phyloP scores from a whole-genome alignment of 2,797 vertebrate species.

The Mus caroli region DNA sequence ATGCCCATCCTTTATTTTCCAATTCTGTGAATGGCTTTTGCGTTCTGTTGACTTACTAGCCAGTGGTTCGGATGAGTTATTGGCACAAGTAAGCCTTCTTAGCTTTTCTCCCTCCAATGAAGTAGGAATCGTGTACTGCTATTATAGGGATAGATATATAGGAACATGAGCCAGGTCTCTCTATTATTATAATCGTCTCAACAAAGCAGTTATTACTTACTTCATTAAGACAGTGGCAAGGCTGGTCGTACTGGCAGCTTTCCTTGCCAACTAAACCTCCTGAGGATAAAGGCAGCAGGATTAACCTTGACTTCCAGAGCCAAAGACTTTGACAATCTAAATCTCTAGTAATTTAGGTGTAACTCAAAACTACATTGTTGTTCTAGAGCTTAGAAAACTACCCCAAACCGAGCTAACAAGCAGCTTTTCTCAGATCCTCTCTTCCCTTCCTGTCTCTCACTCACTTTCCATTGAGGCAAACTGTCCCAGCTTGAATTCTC shows the following conservation, averaged over 20 bases:
- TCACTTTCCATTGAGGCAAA: not conserved
- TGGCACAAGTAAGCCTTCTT: constrained; percentile 2
- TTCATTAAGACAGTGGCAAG: constrained; percentile 28
- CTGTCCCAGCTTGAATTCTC: not conserved
- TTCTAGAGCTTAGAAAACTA: not conserved
- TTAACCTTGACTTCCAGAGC: constrained; percentile 24
- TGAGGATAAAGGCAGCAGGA: not conserved
- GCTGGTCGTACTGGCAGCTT: not conserved
- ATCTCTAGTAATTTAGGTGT: not conserved
- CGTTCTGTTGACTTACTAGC: not conserved
- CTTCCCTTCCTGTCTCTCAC: not conserved
- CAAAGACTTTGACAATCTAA: constrained; percentile 6
- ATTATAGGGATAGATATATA: not conserved
- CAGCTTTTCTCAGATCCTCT: not conserved
- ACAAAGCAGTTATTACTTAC: constrained; percentile 29
- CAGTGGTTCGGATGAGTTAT: not conserved
- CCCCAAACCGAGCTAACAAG: not conserved
- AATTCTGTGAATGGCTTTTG: constrained; percentile 23
- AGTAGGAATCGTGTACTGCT: constrained; percentile 11
- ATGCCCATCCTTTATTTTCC: not conserved
- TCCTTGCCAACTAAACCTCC: not conserved
- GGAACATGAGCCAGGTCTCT: not conserved
- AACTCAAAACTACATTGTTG: not conserved
- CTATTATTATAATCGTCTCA: not conserved
- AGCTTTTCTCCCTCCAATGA: constrained; percentile 41